Evolutionary conservation across 2,888 invertebrate species (phyloP).

Genomic region (Phorcus lineatus): DNA sequence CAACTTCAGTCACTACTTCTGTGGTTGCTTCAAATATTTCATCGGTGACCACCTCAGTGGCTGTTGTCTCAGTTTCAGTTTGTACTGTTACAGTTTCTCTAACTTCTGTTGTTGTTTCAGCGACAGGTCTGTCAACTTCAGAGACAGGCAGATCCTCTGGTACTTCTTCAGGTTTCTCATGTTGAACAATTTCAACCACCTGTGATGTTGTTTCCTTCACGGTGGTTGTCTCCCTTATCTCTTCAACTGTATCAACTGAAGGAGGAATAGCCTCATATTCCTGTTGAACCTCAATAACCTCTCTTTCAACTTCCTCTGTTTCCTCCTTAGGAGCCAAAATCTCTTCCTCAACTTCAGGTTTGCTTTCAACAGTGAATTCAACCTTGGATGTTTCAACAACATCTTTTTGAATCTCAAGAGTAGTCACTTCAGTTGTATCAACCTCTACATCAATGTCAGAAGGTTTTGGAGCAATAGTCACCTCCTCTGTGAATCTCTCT

Average conservation of each 20-base stretch:
- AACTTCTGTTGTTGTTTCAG: slow-evolving; percentile 36
- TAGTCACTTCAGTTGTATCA: slow-evolving; percentile 7
- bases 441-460: not conserved
- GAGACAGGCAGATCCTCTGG: slow-evolving; percentile 20
- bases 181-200: slow-evolving; percentile 20
- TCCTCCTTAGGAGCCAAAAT: slow-evolving; percentile 21
- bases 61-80: slow-evolving; percentile 16
- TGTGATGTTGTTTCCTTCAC: slow-evolving; percentile 8
- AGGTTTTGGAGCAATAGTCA: slow-evolving; percentile 13
- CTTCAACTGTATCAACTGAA: slow-evolving; percentile 29
- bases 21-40: slow-evolving; percentile 23
- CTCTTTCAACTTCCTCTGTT: slow-evolving; percentile 34
- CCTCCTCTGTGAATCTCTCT: slow-evolving; percentile 30
- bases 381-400: not conserved
- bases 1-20: slow-evolving; percentile 30
- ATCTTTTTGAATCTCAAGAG: slow-evolving; percentile 16
- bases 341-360: slow-evolving; percentile 31
- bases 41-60: slow-evolving; percentile 33
- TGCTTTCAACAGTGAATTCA: slow-evolving; percentile 20
- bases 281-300: slow-evolving; percentile 24
- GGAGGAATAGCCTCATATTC: slow-evolving; percentile 13
- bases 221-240: slow-evolving; percentile 12
- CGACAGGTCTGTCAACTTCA: slow-evolving; percentile 33
- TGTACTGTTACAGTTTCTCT: slow-evolving; percentile 38
- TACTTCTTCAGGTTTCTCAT: slow-evolving; percentile 15